Base-by-base conservation (phyloP, 2,888 invertebrate genomes). In the Polymixis flavicincta region DNA sequence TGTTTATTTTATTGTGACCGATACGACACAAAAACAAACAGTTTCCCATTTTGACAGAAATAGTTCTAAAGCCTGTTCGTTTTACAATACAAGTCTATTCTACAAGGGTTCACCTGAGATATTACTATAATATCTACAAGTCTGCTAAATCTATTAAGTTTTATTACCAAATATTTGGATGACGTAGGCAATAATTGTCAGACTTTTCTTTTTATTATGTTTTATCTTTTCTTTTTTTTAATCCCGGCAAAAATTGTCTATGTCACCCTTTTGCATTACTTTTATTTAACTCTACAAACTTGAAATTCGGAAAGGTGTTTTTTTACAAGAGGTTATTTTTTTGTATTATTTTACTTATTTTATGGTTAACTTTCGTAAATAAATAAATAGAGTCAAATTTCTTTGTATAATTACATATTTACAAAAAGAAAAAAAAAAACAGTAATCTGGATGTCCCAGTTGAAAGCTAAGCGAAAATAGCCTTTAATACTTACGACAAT, bases 121-220 rank as follows among this genome's bases (percentile, higher is more conserved):
- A 85, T 75, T 76, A 79, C 59, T 80, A 68, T 80, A 86, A 79
- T 83, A 83, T 79, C 84, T 80, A 86, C 75, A 82, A 74, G 63
- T 67, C 57, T 71, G 61, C 64, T 83, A 79, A 32, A 50, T 52
- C 76, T 80, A 85, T 25, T 85, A 78, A 84, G 72, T 86, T 73
- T 80, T 78, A 81, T 84, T 78, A 72, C 76, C 76, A 76, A 76
- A 76, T 2, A 54, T 60, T 66, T 61, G 19, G 13, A 37, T 63
- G 42, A 71, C 65, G 60, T 61, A 60, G 60, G 19, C 60, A 54
- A 81, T 50, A 11, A 64, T 54, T 66, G 6, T 14, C 32, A 25
- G 8, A 17, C 0, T 2, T n/a, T 25, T 65, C 59, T 78, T 14
- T 52, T 22, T 50, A 14, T 48, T 50, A 52, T 37, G 28, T 57